phyloP scores from a whole-genome alignment of 2,797 vertebrate species.

The Sandelia bainsii region DNA sequence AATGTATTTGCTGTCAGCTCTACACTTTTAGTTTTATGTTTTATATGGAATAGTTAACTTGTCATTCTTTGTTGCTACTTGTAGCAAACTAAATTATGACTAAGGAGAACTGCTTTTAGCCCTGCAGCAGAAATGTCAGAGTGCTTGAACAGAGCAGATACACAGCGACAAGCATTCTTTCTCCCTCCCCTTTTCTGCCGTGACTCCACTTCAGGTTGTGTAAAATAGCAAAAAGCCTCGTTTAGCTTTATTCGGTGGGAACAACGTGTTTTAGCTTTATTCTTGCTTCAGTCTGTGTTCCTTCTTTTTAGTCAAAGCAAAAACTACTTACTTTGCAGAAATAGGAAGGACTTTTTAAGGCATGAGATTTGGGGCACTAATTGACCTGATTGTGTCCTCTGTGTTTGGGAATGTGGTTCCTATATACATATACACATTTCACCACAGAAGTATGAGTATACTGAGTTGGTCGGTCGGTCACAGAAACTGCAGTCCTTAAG shows the following conservation, averaged over 20 bases:
- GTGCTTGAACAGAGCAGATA: slow-evolving; percentile 26
- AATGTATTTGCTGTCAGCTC: slow-evolving; percentile 25
- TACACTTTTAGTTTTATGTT: background rate
- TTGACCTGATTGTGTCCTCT: background rate
- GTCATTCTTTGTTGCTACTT: slow-evolving; percentile 20
- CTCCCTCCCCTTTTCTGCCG: slow-evolving; percentile 13
- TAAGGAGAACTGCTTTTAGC: slow-evolving; percentile 47
- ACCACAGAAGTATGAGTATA: slow-evolving; percentile 1
- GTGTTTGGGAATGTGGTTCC: slow-evolving; percentile 17
- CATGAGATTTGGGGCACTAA: slow-evolving; percentile 1
- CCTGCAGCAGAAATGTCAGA: slow-evolving; percentile 40
- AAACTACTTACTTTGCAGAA: slow-evolving; percentile 10
- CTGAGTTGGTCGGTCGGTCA: background rate
- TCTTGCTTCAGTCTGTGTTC: background rate
- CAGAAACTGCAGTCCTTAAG: slow-evolving; percentile 23
- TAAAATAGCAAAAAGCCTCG: slow-evolving; percentile 49
- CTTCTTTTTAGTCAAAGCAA: background rate
- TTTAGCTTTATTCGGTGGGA: slow-evolving; percentile 21
- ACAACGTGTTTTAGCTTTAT: slow-evolving; percentile 27
- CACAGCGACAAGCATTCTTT: background rate
- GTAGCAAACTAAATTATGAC: slow-evolving; percentile 51
- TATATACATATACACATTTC: background rate
- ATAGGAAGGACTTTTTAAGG: slow-evolving; percentile 4
- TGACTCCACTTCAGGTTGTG: slow-evolving; percentile 34
- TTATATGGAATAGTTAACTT: slow-evolving; percentile 21